phyloP scores from a whole-genome alignment of 2,113 vertebrate genomes.

The Telmatochromis sp. region DNA sequence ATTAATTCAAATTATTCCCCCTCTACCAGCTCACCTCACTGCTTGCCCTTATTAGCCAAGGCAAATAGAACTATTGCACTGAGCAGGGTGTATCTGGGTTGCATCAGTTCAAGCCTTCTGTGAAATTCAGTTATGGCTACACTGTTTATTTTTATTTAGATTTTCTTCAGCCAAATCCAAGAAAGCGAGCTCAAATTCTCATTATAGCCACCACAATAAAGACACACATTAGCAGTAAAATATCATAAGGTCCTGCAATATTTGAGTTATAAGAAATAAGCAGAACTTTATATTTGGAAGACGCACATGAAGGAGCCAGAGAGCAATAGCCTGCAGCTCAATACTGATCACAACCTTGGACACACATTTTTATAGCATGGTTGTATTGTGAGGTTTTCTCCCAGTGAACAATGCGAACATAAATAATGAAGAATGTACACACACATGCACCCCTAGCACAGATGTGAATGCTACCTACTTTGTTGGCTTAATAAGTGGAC shows the following conservation, averaged over 20 bases:
- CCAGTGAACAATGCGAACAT: neutral
- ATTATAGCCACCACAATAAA: neutral
- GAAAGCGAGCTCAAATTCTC: slow-evolving; percentile 12
- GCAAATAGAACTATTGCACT: slow-evolving; percentile 43
- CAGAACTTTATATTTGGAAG: neutral
- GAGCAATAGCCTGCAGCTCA: neutral
- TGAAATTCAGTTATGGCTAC: neutral
- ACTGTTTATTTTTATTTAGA: neutral
- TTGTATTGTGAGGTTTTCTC: neutral
- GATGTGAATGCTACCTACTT: slow-evolving; percentile 68
- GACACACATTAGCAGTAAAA: neutral
- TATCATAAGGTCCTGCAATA: neutral
- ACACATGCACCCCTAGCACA: neutral
- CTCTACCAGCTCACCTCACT: slow-evolving; percentile 44
- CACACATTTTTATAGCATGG: neutral
- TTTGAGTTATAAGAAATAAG: neutral
- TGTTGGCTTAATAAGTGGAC: slow-evolving; percentile 83
- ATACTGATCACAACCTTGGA: neutral
- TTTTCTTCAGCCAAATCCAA: neutral
- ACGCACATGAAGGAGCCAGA: neutral
- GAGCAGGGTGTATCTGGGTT: slow-evolving; percentile 31
- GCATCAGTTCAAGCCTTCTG: slow-evolving; percentile 17
- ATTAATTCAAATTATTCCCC: slow-evolving; percentile 52
- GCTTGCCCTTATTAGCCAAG: slow-evolving; percentile 58
- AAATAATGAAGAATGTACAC: neutral